Base-by-base conservation (phyloP, 1,140 invertebrate genomes). In the Diabrotica undecimpunctata region DNA sequence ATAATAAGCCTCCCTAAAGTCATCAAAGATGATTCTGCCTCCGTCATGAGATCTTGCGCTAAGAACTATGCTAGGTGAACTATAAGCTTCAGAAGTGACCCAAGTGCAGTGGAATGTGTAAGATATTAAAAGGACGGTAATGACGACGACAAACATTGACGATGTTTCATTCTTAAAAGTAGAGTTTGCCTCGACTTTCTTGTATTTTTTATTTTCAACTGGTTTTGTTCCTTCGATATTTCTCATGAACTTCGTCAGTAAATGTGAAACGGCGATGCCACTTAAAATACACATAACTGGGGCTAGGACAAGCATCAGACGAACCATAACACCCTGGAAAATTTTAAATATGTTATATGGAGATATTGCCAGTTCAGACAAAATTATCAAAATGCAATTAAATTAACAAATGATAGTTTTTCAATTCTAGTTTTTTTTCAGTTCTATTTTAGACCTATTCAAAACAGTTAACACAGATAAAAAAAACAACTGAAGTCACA, bases 1-100 rank as follows among this genome's bases (percentile, higher is more conserved):
- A 75, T 96, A 97, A 82, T 98, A 98, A 35, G 96, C 95, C 83
- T 99, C 97, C 72, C 97, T 87, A 80, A 98, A 98, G 82, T 98
- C 95, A 80, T 95, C 93, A 81, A 98, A 96, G 72, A 98, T 98
- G 77, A 98, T 96, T 58, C 94, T 82, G 5, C 93, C 92, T 11
- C 96, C 96, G 79, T 98, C 95, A 67, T 96, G 93, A 46, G 92
- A 91, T 55, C 94, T 84, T 12, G 95, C 96, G n/a, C 95, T 96
- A 10, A 99, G 83, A 36, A 98, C 96, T 78, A 99, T 98, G 71
- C 94, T 96, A 0, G 97, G 97, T 68, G 94, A 96, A 69, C 94
- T 97, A 84, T 99, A 98, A 5, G 96, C 96, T 82, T 98, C 95
- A 6, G 94, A 95, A n/a, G 96, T 98, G 2, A 98, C 96, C 96